Base-by-base conservation (phyloP, 1,140 invertebrate species). In the Pseudoatta argentina region DNA sequence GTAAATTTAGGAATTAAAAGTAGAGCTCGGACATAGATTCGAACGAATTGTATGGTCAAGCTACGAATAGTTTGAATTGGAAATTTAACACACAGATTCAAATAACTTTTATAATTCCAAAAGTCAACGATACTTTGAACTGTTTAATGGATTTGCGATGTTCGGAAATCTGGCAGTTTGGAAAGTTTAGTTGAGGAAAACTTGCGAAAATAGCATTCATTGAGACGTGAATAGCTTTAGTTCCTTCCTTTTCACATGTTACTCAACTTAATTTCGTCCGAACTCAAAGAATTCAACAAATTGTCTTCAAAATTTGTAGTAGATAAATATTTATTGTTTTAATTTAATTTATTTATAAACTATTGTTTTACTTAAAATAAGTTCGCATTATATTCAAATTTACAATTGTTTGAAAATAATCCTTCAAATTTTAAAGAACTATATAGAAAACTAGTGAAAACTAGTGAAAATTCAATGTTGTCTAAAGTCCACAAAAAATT, bases 171-270 rank as follows among this genome's bases (percentile, higher is more conserved):
- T 16, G 27, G 59, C n/a, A 34, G 24, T 27, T 30, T 10, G 53
- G 21, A 59, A 55, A 57, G 8, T n/a, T 76, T 24, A 57, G n/a
- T 76, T 8, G 21, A 76, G 53, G 14, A 76, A 75, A 75, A 55
- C 10, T 18, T 34, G n/a, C n/a, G 14, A 55, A 59, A 76, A 39
- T 59, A 30, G 30, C 12, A n/a, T 0, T 34, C 14, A 24, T 34
- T 21, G n/a, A 59, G 24, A 53, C 3, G 14, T n/a, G 24, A 16
- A 34, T 24, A 39, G n/a, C 3, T 39, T 59, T 76, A n/a, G 2
- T 39, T 75, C 18, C 2, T 51, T 39, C 0, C n/a, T 39, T 76
- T 39, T 16, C 39, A 44, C 8, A 44, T 44, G 10, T 44, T 44
- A 44, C 2, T 44, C 8, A 44, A 44, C 39, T 53, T 64, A 1